phyloP scores from a whole-genome alignment of 2,888 invertebrate genomes.

The Cheilosia grossa region DNA sequence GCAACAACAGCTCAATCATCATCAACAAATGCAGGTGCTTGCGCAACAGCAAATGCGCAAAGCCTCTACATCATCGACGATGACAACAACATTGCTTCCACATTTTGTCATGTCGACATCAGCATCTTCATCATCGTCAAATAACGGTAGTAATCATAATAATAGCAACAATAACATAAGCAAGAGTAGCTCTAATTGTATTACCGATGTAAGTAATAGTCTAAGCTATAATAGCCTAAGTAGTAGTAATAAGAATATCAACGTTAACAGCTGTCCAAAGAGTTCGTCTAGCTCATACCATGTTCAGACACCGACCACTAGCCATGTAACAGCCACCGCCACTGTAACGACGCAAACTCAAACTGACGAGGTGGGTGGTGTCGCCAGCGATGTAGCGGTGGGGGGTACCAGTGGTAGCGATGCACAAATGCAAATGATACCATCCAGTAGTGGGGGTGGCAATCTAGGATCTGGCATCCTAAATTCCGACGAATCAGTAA shows the following conservation, averaged over 20 bases:
- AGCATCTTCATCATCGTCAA: conserved; percentile 69
- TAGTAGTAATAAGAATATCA: conserved; percentile 74
- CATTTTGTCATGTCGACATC: conserved; percentile 76
- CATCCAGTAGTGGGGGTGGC: conserved; percentile 54
- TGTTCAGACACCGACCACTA: conserved; percentile 75
- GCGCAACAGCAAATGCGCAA: conserved; percentile 52
- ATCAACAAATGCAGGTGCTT: conserved; percentile 48
- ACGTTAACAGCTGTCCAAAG: conserved; percentile 75
- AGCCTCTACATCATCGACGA: conserved; percentile 52
- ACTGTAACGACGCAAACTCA: conserved; percentile 82
- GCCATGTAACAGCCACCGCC: conserved; percentile 74
- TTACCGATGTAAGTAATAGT: conserved; percentile 71
- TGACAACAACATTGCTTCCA: conserved; percentile 71
- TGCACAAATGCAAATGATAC: conserved; percentile 43
- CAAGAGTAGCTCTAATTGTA: conserved; percentile 71
- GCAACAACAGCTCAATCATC: conserved; percentile 62
- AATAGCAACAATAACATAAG: conserved; percentile 74
- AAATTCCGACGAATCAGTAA: conserved; percentile 26
- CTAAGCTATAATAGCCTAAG: conserved; percentile 68
- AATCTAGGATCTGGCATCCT: conserved; percentile 45
- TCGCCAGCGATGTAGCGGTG: conserved; percentile 27
- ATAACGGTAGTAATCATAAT: conserved; percentile 68
- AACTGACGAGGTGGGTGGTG: conserved; percentile 79
- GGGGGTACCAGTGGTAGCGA: conserved; percentile 22
- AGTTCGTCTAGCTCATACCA: conserved; percentile 66